Evolutionary conservation across 2,888 invertebrate species (phyloP).

Genomic region (Leptogaster cylindrica): DNA sequence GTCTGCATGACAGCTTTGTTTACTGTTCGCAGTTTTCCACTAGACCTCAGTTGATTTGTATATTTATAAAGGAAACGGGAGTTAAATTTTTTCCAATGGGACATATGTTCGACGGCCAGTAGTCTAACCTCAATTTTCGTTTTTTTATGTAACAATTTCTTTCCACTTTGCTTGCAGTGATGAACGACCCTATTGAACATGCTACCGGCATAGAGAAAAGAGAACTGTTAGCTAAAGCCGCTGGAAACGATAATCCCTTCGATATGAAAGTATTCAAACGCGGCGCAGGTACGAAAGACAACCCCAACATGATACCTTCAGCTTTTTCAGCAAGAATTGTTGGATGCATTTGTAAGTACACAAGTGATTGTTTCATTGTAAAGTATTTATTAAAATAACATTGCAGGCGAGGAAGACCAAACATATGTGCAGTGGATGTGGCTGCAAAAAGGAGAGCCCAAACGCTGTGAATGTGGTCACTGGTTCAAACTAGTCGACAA

Average conservation of each 20-base stretch:
- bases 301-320: conserved; percentile 89
- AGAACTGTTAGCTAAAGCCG: conserved; percentile 83
- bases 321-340: conserved; percentile 88
- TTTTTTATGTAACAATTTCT: conserved; percentile 11
- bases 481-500: conserved; percentile 93
- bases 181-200: conserved; percentile 90
- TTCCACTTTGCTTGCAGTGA: conserved; percentile 64
- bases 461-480: conserved; percentile 94
- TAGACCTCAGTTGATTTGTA: too few relatives aligned
- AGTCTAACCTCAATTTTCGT: conserved; percentile 24
- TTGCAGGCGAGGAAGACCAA: conserved; percentile 83
- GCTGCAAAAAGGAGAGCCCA: conserved; percentile 86
- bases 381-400: background rate
- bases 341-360: conserved; percentile 85
- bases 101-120: too few relatives aligned
- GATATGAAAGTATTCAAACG: conserved; percentile 83
- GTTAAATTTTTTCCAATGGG: too few relatives aligned
- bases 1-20: too few relatives aligned
- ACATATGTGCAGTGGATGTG: conserved; percentile 93
- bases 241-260: conserved; percentile 89
- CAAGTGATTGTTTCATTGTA: conserved; percentile 1
- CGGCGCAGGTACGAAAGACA: conserved; percentile 80
- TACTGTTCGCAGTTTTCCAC: too few relatives aligned
- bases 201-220: conserved; percentile 92
- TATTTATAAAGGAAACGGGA: too few relatives aligned